A percentile compares a stretch with the other conserved stretches of the same genome.
Evolutionary conservation across 2,113 vertebrate genomes (phyloP).

Genomic region (Chionis minor): DNA sequence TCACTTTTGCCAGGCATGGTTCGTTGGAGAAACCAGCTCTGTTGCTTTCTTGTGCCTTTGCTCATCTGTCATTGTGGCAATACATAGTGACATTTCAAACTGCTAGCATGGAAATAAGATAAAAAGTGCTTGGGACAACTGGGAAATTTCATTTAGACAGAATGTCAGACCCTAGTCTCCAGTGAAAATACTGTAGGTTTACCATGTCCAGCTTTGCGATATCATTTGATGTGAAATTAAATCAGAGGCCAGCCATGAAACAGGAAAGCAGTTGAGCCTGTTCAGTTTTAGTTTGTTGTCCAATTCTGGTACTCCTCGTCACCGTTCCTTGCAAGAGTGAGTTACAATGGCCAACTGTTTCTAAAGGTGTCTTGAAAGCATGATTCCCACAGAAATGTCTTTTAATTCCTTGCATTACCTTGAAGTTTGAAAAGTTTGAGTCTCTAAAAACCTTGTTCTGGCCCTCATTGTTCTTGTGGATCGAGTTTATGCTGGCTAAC

Average conservation of each 20-base stretch:
- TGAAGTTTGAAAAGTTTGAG: neutral
- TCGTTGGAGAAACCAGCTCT: neutral
- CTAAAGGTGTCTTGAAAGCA: neutral
- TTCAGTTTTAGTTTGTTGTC: neutral
- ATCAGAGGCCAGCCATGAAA: constrained; percentile 54
- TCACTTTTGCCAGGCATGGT: neutral
- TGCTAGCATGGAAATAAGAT: constrained; percentile 71
- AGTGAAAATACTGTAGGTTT: constrained; percentile 68
- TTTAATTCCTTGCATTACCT: neutral
- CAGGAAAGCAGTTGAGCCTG: constrained; percentile 1
- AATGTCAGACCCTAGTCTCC: constrained; percentile 68
- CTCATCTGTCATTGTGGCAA: constrained; percentile 67
- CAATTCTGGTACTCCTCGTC: neutral
- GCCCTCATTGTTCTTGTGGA: constrained; percentile 55
- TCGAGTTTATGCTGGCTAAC: constrained; percentile 57
- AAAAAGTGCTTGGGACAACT: constrained; percentile 76
- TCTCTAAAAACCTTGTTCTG: neutral
- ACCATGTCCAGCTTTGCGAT: constrained; percentile 56
- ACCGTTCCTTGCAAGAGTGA: neutral
- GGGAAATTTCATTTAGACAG: constrained; percentile 77
- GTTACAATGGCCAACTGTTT: neutral
- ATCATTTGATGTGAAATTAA: constrained; percentile 70
- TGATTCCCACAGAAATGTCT: neutral
- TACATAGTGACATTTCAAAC: constrained; percentile 68
- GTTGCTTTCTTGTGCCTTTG: constrained; percentile 48